Evolutionary conservation across 2,113 vertebrate species (phyloP), one percentile per base, ranked within the genome.

Genomic region (Agelaius tricolor): DNA sequence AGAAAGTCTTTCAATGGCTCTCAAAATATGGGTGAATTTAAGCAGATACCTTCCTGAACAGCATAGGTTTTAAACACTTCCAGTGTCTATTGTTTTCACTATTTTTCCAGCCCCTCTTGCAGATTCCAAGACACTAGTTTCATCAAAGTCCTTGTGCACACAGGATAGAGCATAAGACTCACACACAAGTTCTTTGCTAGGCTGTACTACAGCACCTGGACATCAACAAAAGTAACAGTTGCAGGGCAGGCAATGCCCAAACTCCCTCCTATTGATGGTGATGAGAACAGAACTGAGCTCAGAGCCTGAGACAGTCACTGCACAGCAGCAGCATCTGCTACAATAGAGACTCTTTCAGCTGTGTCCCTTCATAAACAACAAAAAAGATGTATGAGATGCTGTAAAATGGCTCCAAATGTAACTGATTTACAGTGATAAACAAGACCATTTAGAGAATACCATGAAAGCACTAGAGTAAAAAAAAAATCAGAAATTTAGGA

Each of bases 261-360:
- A 81, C 18, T 84, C 61, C 18, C 52, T 84, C 57, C 18, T 39
- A 26, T 0, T 51, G 65, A 55, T 67, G 35, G 33, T 27, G 46
- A 88, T 27, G 19, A 95, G 33, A 77, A 52, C 46, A 95, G 46
- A 90, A 71, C 52, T 78, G 86, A 94, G 79, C 82, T 93, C 86
- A 93, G 74, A 77, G 37, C 37, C 39, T 74, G 63, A 83, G 62
- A 62, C 75, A 77, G 59, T 51, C 79, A 63, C 68, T 20, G 55
- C 43, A 66, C 51, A 77, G 10, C 69, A 82, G 78, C 78, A 90
- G 23, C 72, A 93, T 55, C 89, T 65, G 78, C 87, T 87, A 49
- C 79, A 86, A 91, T 0, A 86, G 39, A 87, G 66, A 73, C 69
- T 88, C 93, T 95, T 92, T 91, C 83, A 95, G 83, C 55, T 86